Evolutionary conservation across 2,113 vertebrate genomes (phyloP).

Genomic region (Microcebus ravelobensis): DNA sequence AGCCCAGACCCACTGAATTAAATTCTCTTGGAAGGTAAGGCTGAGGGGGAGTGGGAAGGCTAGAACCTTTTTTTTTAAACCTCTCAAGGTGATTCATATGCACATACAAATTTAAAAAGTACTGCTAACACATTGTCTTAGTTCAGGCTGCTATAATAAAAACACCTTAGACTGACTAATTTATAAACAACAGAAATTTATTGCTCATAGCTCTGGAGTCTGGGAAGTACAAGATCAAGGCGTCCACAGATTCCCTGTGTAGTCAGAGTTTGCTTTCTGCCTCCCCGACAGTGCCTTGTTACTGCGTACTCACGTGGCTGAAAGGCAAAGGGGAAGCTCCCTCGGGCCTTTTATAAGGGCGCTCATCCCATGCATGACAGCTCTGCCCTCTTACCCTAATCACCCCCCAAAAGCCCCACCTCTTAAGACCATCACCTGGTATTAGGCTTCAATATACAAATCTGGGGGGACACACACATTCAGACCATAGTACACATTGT

Average conservation of each 20-base stretch:
- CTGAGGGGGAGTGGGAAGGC: no score
- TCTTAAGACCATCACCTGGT: background rate
- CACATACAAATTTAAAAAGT: background rate
- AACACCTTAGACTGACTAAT: background rate
- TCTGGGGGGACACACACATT: background rate
- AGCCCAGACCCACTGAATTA: no score
- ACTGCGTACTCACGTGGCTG: background rate
- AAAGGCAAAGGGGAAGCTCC: background rate
- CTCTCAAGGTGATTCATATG: background rate
- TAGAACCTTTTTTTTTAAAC: background rate
- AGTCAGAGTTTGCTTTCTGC: background rate
- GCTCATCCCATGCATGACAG: background rate
- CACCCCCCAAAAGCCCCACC: background rate
- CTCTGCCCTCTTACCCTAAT: background rate
- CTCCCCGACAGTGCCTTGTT: background rate
- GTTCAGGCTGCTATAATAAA: background rate
- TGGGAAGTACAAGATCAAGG: background rate
- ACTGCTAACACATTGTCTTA: background rate
- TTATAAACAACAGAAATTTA: background rate
- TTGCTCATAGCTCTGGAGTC: background rate
- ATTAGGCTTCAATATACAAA: background rate
- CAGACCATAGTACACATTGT: background rate
- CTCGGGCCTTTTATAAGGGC: background rate
- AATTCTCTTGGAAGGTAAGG: no score
- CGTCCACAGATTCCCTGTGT: background rate